Base-by-base conservation (phyloP, 1,140 invertebrate genomes). In the Drosophila elegans region DNA sequence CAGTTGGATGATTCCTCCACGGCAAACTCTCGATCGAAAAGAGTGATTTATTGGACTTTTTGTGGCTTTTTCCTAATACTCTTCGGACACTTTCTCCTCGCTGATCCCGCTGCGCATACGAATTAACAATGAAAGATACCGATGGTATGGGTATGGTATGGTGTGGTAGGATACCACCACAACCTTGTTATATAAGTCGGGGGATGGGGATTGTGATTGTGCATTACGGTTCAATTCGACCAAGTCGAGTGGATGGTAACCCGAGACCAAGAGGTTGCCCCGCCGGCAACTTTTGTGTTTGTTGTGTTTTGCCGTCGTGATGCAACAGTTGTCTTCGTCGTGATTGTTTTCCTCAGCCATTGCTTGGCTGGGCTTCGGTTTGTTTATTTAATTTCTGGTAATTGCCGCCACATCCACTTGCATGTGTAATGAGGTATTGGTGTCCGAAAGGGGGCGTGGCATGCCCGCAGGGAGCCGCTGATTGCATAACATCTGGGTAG, bases 321-420 rank as follows among this genome's bases (percentile, higher is more conserved):
- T 80, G 78, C 79, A 81, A 82, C 79, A 81, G 34, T 81, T 62
- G 78, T 73, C 59, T 74, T 54, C 44, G 75, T 54, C 44, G 76
- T 69, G 53, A 41, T 66, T 56, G 62, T 57, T 44, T 62, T 54
- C 29, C 48, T 56, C 32, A 12, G 25, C 4, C 36, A 36, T 25
- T 48, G 56, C 62, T 78, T 54, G 71, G 57, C 39, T 49, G 77
- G 78, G 60, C 52, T 82, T 66, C 75, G 75, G 78, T 82, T 88
- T 76, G 82, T 86, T 88, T 81, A 82, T 83, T 86, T 86, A 88
- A 86, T 86, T 88, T 86, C 74, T 82, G 83, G 82, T 86, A 88
- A 88, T 88, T 88, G 84, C 76, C 75, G 64, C 75, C 73, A 75
- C 83, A 89, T 89, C 84, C 84, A 89, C 83, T 88, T 88, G 83